These are phyloP conservation scores for Tipula vernalis DNA, from an alignment of 2,888 invertebrate species.

Conservation along the genomic window DNA sequence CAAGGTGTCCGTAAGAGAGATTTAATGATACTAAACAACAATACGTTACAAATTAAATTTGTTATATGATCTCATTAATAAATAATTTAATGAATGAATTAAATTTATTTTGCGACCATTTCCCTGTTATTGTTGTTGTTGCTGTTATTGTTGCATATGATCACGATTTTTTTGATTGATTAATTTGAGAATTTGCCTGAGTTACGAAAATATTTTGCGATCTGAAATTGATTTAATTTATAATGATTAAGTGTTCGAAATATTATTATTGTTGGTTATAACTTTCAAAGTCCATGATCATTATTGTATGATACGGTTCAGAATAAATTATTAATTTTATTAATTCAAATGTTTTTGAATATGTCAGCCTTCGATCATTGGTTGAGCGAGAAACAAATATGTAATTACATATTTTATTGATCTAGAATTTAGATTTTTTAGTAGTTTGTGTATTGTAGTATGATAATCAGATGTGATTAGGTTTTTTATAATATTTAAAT, in stretches of 20 bases:
- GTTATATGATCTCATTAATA: background rate
- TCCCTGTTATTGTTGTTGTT: background rate
- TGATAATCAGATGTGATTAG: background rate
- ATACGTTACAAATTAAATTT: background rate
- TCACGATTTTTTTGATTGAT: background rate
- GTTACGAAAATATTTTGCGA: background rate
- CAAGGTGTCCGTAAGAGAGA: background rate
- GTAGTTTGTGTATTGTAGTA: background rate
- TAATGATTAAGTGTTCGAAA: background rate
- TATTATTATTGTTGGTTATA: background rate
- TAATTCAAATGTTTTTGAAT: background rate
- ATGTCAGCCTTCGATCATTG: background rate
- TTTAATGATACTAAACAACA: background rate
- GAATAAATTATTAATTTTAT: background rate
- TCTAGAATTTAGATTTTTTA: background rate
- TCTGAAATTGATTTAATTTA: background rate
- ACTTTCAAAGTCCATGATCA: background rate
- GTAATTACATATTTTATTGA: background rate
- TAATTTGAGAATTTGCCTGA: background rate
- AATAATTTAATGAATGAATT: background rate
- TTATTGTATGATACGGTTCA: background rate
- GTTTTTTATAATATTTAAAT: background rate
- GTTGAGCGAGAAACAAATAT: background rate
- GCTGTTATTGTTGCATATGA: background rate
- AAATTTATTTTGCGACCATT: background rate